Percentiles rank a stretch among this genome's conserved stretches.
Evolutionary conservation across 2,888 invertebrate species (phyloP).

Genomic region (Heliconius aoede): DNA sequence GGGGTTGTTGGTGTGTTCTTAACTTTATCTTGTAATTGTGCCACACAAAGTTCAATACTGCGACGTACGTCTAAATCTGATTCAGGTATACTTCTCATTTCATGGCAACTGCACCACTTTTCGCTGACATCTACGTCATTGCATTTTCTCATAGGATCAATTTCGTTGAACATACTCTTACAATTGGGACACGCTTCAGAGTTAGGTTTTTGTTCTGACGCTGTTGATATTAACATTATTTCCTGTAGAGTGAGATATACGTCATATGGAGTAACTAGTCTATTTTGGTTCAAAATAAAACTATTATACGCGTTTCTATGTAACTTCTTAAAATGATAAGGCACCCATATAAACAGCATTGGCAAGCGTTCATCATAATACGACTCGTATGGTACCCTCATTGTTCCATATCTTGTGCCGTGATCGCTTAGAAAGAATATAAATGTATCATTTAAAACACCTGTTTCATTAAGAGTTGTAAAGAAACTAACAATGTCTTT

Average conservation of each 20-base stretch:
- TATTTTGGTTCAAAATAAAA: conserved; percentile 85
- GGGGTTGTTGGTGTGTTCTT: conserved; percentile 55
- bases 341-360: conserved; percentile 88
- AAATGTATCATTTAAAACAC: conserved; percentile 85
- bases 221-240: conserved; percentile 79
- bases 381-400: conserved; percentile 86
- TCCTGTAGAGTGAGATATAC: conserved; percentile 87
- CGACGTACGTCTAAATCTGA: conserved; percentile 67
- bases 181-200: conserved; percentile 85
- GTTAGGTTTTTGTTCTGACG: conserved; percentile 51
- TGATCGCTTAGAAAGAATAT: conserved; percentile 90
- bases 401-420: conserved; percentile 88
- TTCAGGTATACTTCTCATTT: conserved; percentile 67
- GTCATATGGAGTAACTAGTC: conserved; percentile 89
- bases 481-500: conserved; percentile 81
- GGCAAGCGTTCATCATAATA: conserved; percentile 91
- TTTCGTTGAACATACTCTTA: conserved; percentile 83
- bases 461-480: conserved; percentile 75
- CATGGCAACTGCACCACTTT: conserved; percentile 90
- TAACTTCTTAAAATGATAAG: conserved; percentile 82
- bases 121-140: conserved; percentile 85
- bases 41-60: conserved; percentile 70
- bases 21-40: conserved; percentile 54
- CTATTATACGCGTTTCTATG: conserved; percentile 83
- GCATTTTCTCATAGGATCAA: conserved; percentile 85